Conservation (phyloP, 2,888 invertebrate genomes). For the Drosophila meridionalis region DNA sequence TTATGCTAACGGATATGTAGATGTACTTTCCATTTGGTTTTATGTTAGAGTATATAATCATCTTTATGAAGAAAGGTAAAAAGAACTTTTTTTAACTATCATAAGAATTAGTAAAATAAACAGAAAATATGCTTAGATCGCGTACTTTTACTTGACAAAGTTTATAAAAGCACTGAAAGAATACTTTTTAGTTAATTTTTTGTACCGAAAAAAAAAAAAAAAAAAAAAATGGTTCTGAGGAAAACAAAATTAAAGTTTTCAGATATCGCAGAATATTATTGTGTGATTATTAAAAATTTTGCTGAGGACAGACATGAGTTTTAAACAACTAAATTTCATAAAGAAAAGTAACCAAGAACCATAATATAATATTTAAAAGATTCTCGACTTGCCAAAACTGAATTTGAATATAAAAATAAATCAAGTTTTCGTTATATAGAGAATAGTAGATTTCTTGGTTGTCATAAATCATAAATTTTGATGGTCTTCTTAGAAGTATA, state of each 20-base stretch:
- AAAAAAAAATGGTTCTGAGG: background rate
- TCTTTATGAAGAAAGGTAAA: background rate
- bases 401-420: too few relatives aligned
- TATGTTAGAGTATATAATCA: background rate
- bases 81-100: background rate
- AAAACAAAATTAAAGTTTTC: background rate
- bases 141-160: constrained; percentile 3
- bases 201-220: background rate
- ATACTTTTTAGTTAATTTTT: background rate
- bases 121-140: constrained; percentile 2
- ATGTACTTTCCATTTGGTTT: background rate
- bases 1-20: too few relatives aligned
- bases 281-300: background rate
- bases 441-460: background rate
- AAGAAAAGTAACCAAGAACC: background rate
- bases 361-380: background rate
- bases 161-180: background rate
- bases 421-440: background rate
- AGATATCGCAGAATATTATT: background rate
- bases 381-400: background rate
- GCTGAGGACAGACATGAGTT: background rate
- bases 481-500: background rate
- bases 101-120: background rate
- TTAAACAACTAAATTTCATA: background rate
- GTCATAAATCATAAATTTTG: background rate